Evolutionary conservation across 2,113 vertebrate species (phyloP), one percentile per base, ranked within the genome.

Genomic region (Dicrurus megarhynchus): DNA sequence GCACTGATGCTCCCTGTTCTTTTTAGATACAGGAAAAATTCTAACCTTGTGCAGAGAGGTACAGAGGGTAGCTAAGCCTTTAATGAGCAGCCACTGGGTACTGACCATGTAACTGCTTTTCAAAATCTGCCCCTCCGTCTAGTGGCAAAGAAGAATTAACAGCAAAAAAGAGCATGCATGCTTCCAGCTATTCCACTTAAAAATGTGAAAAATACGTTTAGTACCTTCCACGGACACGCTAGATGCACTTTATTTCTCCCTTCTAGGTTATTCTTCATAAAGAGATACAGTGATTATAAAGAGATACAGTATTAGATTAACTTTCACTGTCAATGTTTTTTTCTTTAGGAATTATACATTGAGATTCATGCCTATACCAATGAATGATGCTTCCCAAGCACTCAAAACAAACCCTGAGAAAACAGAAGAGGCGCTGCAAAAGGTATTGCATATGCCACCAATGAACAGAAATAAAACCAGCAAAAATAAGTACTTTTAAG

Each of bases 321-420:
- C 10, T 49, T 87, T 68, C 49, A 55, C 33, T 39, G 21, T 30
- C 35, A 46, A 50, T 30, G 49, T 69, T 24, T 86, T 90, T 82
- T 90, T 59, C 73, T 91, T 89, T 92, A 99, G 99, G 96, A 99
- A 99, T 95, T 99, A 99, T 76, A 99, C 99, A 4, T 97, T 99
- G 90, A 98, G 99, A 44, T 99, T 99, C 94, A 99, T 99, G 99
- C 99, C 99, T 41, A 99, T 99, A 91, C 99, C 99, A 1, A 99
- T 99, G 98, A 99, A 99, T 10, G 99, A 99, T 77, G 99, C 99
- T 61, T 99, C 99, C 52, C 99, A 99, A 97, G 99, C 99, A 26
- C 98, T 99, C 55, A 99, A 99, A 97, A 98, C 99, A 42, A 99
- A 98, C 91, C 99, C 99, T 10, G 99, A 99, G 91, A 99, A 99